Evolutionary conservation across 2,113 vertebrate genomes (phyloP).

Genomic region (Etia nguti): DNA sequence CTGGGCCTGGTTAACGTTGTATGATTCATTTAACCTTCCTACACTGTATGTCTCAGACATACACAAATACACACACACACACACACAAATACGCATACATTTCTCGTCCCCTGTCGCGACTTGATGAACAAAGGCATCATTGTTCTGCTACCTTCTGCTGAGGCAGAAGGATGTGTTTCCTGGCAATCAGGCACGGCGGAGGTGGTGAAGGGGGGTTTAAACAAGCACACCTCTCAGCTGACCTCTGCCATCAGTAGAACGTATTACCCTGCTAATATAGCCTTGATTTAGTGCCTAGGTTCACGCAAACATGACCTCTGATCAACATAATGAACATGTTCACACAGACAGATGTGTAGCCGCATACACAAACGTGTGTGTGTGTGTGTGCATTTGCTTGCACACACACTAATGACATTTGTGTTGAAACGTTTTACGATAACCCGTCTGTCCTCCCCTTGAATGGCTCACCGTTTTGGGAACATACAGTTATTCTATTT

Average conservation of each 20-base stretch:
- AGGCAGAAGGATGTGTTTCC: slow-evolving; percentile 59
- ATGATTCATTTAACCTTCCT: slow-evolving; percentile 70
- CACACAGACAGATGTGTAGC: slow-evolving; percentile 30
- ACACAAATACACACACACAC: neutral
- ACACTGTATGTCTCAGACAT: slow-evolving; percentile 3
- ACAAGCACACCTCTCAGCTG: slow-evolving; percentile 59
- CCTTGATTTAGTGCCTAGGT: slow-evolving; percentile 68
- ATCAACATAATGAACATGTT: slow-evolving; percentile 61
- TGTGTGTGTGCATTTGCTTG: slow-evolving; percentile 9
- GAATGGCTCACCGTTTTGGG: neutral
- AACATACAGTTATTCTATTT: neutral
- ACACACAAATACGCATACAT: slow-evolving; percentile 26
- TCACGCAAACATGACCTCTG: slow-evolving; percentile 69
- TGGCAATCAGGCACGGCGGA: slow-evolving; percentile 28
- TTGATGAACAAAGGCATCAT: slow-evolving; percentile 64
- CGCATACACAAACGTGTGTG: neutral
- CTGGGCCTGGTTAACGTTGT: slow-evolving; percentile 67
- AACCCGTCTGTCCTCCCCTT: neutral
- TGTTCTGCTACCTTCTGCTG: slow-evolving; percentile 56
- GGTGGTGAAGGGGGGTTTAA: slow-evolving; percentile 35
- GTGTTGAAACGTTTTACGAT: neutral
- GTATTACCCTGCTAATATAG: slow-evolving; percentile 65
- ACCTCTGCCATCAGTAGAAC: slow-evolving; percentile 60
- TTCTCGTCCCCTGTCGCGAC: neutral
- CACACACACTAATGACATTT: slow-evolving; percentile 5